Conservation (phyloP, 2,888 invertebrate species). For the Bedellia somnulentella region DNA sequence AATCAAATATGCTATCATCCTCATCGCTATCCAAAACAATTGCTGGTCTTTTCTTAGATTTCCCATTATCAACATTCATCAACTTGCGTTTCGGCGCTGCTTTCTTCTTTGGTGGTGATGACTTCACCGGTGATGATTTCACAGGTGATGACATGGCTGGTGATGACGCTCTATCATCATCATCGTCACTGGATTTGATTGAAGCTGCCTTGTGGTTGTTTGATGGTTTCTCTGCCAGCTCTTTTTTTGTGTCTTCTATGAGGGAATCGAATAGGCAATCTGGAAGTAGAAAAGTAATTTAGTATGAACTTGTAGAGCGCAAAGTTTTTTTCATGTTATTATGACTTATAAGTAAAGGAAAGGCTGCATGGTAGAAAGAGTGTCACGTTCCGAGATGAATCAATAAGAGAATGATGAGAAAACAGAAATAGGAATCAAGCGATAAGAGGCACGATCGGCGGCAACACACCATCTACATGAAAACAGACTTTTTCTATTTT, state of each 20-base stretch:
- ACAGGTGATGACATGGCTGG: conserved; percentile 1
- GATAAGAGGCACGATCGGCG: no score
- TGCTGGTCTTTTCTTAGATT: conserved; percentile 38
- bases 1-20: conserved; percentile 50
- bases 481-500: no score
- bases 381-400: no score
- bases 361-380: no score
- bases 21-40: conserved; percentile 31
- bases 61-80: conserved; percentile 19
- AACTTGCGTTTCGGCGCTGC: conserved; percentile 31
- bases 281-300: conserved; percentile 15
- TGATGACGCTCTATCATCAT: conserved; percentile 18
- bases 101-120: conserved; percentile 31
- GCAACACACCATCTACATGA: no score
- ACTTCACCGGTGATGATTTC: conserved; percentile 9
- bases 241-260: conserved; percentile 47
- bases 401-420: no score
- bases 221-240: conserved; percentile 15
- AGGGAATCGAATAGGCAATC: conserved; percentile 53
- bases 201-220: conserved; percentile 8
- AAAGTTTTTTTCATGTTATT: neutral
- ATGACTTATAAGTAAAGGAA: neutral
- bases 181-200: conserved; percentile 23
- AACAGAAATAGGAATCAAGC: no score
- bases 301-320: no score